Evolutionary conservation across 2,113 vertebrate species (phyloP).

Genomic region (Syngnathus floridae): DNA sequence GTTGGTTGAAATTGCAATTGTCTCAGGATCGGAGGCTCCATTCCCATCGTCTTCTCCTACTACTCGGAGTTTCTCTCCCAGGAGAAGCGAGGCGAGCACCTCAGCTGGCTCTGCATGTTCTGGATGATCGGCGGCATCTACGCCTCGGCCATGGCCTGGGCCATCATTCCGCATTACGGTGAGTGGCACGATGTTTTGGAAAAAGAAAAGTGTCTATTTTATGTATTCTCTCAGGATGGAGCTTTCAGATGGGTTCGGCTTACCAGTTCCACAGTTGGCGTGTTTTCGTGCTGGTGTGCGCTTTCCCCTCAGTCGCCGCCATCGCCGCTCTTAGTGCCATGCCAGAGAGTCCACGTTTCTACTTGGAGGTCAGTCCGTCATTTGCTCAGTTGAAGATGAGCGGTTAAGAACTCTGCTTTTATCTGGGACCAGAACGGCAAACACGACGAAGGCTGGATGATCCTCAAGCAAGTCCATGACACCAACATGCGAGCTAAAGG

Average conservation of each 20-base stretch:
- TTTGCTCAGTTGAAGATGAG: neutral
- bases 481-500: constrained; percentile 97
- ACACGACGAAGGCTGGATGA: constrained; percentile 97
- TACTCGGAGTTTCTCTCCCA: constrained; percentile 95
- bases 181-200: constrained; percentile 28
- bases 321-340: constrained; percentile 87
- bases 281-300: constrained; percentile 93
- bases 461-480: constrained; percentile 95
- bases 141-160: constrained; percentile 96
- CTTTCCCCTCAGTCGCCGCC: constrained; percentile 89
- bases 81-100: constrained; percentile 93
- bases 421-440: constrained; percentile 81
- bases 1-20: neutral
- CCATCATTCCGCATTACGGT: constrained; percentile 98
- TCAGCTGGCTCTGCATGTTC: constrained; percentile 99
- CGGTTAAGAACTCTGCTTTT: neutral
- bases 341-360: constrained; percentile 96
- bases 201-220: neutral
- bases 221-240: constrained; percentile 78
- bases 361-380: constrained; percentile 78
- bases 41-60: constrained; percentile 97
- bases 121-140: constrained; percentile 99
- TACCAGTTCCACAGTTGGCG: constrained; percentile 99
- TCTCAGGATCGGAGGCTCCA: constrained; percentile 89
- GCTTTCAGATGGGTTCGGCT: constrained; percentile 97